Evolutionary conservation across 2,797 vertebrate species (phyloP).

Genomic region (Furcifer pardalis): DNA sequence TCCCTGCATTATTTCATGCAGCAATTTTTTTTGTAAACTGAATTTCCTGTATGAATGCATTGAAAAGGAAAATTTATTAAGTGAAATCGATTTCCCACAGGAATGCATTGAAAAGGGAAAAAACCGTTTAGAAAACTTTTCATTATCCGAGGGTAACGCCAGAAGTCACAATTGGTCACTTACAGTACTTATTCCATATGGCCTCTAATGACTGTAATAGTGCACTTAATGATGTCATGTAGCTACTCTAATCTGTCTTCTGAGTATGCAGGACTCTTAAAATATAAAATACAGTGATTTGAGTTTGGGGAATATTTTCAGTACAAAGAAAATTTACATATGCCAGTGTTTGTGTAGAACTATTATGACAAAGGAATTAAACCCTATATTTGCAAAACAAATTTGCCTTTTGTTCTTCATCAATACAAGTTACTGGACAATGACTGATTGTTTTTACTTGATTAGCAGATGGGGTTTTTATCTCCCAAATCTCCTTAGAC

Average conservation of each 20-base stretch:
- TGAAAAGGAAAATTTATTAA: too few species aligned
- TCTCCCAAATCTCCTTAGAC: slow-evolving; percentile 72
- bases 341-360: not conserved
- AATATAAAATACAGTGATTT: not conserved
- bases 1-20: too few species aligned
- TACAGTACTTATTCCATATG: not conserved
- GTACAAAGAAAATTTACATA: fast-evolving
- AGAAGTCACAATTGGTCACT: too few species aligned
- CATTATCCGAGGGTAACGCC: too few species aligned
- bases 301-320: not conserved
- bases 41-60: too few species aligned
- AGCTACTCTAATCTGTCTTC: not conserved
- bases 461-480: slow-evolving; percentile 71
- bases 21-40: too few species aligned
- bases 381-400: slow-evolving; percentile 43
- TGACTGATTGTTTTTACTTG: slow-evolving; percentile 64
- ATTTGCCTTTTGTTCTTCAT: not conserved
- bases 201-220: not conserved
- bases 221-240: not conserved
- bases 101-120: too few species aligned
- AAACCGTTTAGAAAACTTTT: too few species aligned
- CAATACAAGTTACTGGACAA: slow-evolving; percentile 55
- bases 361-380: not conserved
- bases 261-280: not conserved
- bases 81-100: too few species aligned